phyloP scores from a whole-genome alignment of 2,113 vertebrate genomes.

The Shinisaurus crocodilurus region DNA sequence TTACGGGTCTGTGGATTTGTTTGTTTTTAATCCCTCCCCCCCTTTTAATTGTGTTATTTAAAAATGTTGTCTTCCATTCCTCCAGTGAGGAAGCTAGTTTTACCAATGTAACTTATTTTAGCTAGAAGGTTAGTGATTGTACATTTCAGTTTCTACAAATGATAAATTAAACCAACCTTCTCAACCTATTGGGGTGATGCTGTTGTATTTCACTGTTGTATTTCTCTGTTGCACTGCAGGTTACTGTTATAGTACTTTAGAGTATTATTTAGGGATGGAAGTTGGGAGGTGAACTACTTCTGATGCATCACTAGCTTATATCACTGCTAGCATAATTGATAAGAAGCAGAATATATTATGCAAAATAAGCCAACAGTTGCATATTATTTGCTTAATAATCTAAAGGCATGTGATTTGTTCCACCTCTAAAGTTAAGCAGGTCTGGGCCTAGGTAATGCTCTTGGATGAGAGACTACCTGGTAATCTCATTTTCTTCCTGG shows the following conservation, averaged over 20 bases:
- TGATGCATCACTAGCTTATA: background rate
- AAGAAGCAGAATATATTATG: background rate
- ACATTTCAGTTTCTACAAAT: background rate
- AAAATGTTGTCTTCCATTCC: background rate
- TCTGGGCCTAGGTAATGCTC: background rate
- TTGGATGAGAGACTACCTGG: background rate
- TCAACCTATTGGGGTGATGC: background rate
- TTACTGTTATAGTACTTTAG: background rate
- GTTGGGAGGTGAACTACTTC: background rate
- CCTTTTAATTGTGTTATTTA: background rate
- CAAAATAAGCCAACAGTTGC: too few relatives aligned
- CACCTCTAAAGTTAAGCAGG: background rate
- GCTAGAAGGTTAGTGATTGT: background rate
- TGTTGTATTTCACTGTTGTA: background rate
- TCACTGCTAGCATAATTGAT: background rate
- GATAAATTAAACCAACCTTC: background rate
- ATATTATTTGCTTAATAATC: background rate
- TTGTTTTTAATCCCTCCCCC: background rate
- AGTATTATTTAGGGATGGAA: background rate
- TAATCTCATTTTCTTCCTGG: background rate
- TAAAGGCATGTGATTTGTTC: background rate
- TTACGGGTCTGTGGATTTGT: background rate
- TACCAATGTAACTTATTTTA: background rate
- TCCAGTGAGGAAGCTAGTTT: background rate
- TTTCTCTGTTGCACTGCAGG: background rate